A percentile compares a stretch with the other conserved stretches of the same genome.
Evolutionary conservation across 2,113 vertebrate genomes (phyloP).

Genomic region (Arenaria interpres): DNA sequence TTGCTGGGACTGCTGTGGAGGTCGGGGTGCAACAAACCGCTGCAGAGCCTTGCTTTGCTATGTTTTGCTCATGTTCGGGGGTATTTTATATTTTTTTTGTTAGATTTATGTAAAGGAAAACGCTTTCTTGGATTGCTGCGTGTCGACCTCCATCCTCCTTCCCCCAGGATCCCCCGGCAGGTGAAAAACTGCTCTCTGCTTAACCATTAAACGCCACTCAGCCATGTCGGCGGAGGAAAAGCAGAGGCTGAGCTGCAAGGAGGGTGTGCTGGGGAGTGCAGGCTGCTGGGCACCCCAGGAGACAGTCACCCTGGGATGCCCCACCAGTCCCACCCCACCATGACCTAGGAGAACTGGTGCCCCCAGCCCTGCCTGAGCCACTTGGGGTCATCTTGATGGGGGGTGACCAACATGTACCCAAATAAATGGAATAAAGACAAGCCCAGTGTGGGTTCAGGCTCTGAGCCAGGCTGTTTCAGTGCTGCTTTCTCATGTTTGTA

Average conservation of each 20-base stretch:
- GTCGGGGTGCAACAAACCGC: not conserved
- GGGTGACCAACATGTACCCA: not conserved
- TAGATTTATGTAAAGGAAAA: not conserved
- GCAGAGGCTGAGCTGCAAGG: not conserved
- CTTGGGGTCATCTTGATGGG: not conserved
- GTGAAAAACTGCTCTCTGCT: not conserved
- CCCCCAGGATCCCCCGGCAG: not conserved
- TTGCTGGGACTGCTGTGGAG: not conserved
- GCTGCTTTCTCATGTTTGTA: not conserved
- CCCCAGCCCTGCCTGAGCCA: not conserved
- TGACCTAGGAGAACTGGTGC: not conserved
- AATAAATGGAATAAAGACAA: not conserved
- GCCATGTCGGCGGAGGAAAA: not conserved
- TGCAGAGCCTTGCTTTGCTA: not conserved
- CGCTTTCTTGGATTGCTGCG: not conserved
- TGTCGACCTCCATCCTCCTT: not conserved
- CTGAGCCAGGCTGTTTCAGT: not conserved
- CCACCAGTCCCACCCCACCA: not conserved
- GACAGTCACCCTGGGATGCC: not conserved
- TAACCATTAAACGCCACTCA: not conserved
- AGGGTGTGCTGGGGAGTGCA: not conserved
- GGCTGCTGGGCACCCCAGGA: not conserved
- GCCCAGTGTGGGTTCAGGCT: fast-evolving
- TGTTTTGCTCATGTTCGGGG: not conserved
- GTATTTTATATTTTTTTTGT: not conserved